Conservation (phyloP, 2,113 vertebrate genomes). For the Antennarius striatus region DNA sequence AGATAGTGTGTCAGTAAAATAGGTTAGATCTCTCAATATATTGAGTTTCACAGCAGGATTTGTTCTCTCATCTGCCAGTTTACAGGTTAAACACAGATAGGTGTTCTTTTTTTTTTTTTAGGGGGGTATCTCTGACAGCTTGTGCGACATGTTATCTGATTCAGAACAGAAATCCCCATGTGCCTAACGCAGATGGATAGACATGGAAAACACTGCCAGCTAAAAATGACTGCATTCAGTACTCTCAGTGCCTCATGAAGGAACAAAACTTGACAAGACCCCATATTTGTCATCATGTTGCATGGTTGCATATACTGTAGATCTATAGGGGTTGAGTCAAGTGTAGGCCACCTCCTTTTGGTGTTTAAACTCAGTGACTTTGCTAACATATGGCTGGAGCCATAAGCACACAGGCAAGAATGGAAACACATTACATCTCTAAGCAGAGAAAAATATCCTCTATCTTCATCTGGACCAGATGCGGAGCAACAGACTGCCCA, state of each 20-base stretch:
- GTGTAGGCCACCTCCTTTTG: slow-evolving; percentile 26
- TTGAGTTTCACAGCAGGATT: slow-evolving; percentile 49
- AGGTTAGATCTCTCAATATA: slow-evolving; percentile 76
- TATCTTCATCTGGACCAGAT: slow-evolving; percentile 68
- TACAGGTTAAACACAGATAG: slow-evolving; percentile 31
- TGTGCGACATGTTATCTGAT: slow-evolving; percentile 21
- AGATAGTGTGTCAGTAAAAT: slow-evolving; percentile 64
- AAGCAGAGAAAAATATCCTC: slow-evolving; percentile 62
- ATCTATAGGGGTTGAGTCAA: slow-evolving; percentile 45
- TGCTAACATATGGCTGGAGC: slow-evolving; percentile 56
- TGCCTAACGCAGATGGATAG: slow-evolving; percentile 4
- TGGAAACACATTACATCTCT: slow-evolving; percentile 65
- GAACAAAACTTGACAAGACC: slow-evolving; percentile 23
- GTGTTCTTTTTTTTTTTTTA: too few species aligned
- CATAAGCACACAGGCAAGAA: slow-evolving; percentile 50
- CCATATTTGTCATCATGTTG: slow-evolving; percentile 53
- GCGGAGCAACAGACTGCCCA: slow-evolving; percentile 49
- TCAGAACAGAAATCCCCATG: neutral
- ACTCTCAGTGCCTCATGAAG: slow-evolving; percentile 22
- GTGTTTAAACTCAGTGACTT: slow-evolving; percentile 35
- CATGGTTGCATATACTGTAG: slow-evolving; percentile 26
- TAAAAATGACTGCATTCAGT: slow-evolving; percentile 19
- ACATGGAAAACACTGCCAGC: slow-evolving; percentile 21
- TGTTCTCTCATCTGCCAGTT: slow-evolving; percentile 42
- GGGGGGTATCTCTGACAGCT: neutral